Evolutionary conservation across 2,888 invertebrate genomes (phyloP), one percentile per base, ranked within the genome.

Genomic region (Caenorhabditis becei): DNA sequence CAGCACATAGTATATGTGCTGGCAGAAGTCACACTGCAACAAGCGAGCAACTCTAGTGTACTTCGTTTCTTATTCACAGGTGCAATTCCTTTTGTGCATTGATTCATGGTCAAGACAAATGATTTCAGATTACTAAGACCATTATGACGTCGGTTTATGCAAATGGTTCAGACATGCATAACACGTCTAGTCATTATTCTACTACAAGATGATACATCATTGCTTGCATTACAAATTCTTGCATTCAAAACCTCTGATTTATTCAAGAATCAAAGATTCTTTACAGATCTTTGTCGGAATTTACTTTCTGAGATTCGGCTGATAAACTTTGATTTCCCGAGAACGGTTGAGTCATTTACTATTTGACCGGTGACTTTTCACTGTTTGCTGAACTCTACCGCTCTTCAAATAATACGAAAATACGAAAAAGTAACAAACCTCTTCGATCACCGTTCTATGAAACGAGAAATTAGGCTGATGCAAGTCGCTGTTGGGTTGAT

Each of bases 371-470:
- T 35, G 35, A 10, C 16, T 18, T 32, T 56, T 28, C n/a, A 28
- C 8, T 56, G 18, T 56, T 56, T 56, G 20, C 62, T 62, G 41
- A 62, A 61, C 35, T n/a, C 53, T 54, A 18, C 28, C 54, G 41
- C 32, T 62, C 23, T 63, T 51, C 51, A 70, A 70, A 70, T 18
- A 49, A 11, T 41, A 32, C 32, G 10, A 7, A 14, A n/a, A n/a
- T n/a, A n/a, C n/a, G 26, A 49, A 54, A 47, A 75, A 59, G 54
- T 24, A 14, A 58, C 77, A 58, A 70, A 82, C 82, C 69, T 82
- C 82, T 69, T 82, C 77, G 65, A 82, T 82, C n/a, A 82, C 82
- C 23, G 77, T 63, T 32, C 63, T 32, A 28, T 77, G 77, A 26
- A 77, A 77, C 26, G 65, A 56, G 23, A 75, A 62, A 16, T 66